Evolutionary conservation across 2,113 vertebrate genomes (phyloP).

Genomic region (Thalassarche chlororhynchos): DNA sequence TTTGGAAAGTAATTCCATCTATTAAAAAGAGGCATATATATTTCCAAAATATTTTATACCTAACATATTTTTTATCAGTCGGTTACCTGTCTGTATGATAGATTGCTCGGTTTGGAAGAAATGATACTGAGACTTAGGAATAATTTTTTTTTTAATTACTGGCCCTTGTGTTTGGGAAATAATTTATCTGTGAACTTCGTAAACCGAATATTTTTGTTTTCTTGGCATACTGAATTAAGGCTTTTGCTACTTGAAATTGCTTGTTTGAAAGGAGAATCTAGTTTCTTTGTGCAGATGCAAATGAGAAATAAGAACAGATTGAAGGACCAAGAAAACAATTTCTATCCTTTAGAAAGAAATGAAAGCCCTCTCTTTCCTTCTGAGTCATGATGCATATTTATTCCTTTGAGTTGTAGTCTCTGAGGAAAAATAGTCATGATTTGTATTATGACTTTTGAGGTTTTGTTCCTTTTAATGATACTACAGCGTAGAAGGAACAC

Average conservation of each 20-base stretch:
- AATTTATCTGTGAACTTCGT: background rate
- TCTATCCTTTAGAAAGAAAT: background rate
- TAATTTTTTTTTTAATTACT: background rate
- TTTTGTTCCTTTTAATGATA: background rate
- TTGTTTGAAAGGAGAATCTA: background rate
- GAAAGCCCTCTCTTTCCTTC: background rate
- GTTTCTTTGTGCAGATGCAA: background rate
- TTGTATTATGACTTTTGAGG: background rate
- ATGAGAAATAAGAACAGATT: background rate
- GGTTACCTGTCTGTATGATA: background rate
- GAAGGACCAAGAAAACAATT: background rate
- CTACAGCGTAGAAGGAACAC: background rate
- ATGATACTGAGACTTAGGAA: background rate
- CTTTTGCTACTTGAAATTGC: background rate
- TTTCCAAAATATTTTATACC: background rate
- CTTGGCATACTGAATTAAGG: background rate
- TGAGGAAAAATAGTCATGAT: background rate
- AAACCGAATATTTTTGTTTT: background rate
- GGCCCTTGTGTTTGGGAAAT: background rate
- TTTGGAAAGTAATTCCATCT: background rate
- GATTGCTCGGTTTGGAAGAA: background rate
- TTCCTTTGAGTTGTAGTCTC: background rate
- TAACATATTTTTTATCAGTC: background rate
- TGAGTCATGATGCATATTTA: background rate
- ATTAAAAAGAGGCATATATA: background rate